Base-by-base conservation (phyloP, 2,113 vertebrate genomes). In the Scomber scombrus region DNA sequence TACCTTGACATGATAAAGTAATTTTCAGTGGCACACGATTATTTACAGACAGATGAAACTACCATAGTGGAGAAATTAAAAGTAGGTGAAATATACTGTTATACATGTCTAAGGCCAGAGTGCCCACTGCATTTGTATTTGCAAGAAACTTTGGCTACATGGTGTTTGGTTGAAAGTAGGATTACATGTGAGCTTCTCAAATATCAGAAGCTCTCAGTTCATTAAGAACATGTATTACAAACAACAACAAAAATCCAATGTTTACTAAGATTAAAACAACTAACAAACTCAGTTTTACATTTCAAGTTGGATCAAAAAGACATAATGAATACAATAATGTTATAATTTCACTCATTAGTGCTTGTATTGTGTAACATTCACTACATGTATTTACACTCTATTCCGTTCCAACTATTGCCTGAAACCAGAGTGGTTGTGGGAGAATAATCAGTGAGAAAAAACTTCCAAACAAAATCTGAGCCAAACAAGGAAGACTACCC, bases 401-500 rank as follows among this genome's bases (percentile, higher is more conserved):
- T 47, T 60, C 16, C 29, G 18, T 5, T 66, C 6, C 2, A 47
- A 43, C 52, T 50, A 6, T 50, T 55, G 5, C 18, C 58, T 73
- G 1, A 46, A 77, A 45, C 34, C 6, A 43, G 12, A 23, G 11
- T 14, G 19, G 40, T 46, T 51, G 47, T 43, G 21, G 26, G 29
- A 55, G 64, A 65, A 34, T 57, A 77, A 81, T 68, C 8, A 43
- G 26, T 26, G 34, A 78, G 29, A n/a, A 64, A 26, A 75, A 82
- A 43, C 26, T 51, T 78, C 61, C 2, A 64, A 49, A 78, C 56
- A 75, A 81, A 85, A 81, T 26, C 70, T 58, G 16, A 43, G 29
- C 43, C 70, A 90, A 85, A 89, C 85, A 90, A 92, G 90, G 62
- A 85, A 81, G 81, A 85, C 82, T 60, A 67, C 57, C 56, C 81